Base-by-base conservation (phyloP, 2,888 invertebrate species). In the Digitonthophagus gazella region DNA sequence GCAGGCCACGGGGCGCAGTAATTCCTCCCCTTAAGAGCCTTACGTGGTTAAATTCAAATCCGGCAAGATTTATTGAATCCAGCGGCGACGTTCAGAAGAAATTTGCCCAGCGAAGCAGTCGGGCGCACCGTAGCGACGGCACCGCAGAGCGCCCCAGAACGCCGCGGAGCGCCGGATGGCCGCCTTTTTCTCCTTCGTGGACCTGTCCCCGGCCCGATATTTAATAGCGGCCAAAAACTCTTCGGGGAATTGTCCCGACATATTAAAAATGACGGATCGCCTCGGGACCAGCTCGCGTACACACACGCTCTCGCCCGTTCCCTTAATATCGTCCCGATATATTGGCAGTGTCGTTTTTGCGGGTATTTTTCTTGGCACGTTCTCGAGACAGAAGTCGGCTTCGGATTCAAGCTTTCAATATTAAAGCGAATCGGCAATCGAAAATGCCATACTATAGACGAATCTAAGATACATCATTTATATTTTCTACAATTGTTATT, bases 81-180 rank as follows among this genome's bases (percentile, higher is more conserved):
- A 55, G 65, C 61, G 68, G 58, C 28, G 66, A 65, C 68, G 65
- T 69, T 61, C 58, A 65, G 65, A 69, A 69, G 68, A 69, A 66
- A 69, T 69, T 69, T 69, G 68, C 68, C 58, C 68, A 61, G 58
- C 65, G 65, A 69, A 65, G 68, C 68, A 69, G 54, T 58, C 55
- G 61, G 19, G 65, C 65, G 44, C 58, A 44, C 28, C 28, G 28
- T 44, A 44, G 28, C 28, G 28, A 44, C 28, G 11, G 28, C 28
- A 44, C 28, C 28, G 28, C 28, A 44, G 28, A 44, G 28, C 6
- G 28, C 28, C 28, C 11, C 28, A 44, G 11, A 44, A 11, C 28
- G 6, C 28, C 28, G 11, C 28, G 28, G 28, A 44, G 28, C 6
- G 11, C 28, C 28, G 28, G 28, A 44, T 44, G 28, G 28, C 28